A percentile compares a stretch with the other conserved stretches of the same genome.
Evolutionary conservation across 2,113 vertebrate species (phyloP).

Genomic region (Tachuris rubrigastra): DNA sequence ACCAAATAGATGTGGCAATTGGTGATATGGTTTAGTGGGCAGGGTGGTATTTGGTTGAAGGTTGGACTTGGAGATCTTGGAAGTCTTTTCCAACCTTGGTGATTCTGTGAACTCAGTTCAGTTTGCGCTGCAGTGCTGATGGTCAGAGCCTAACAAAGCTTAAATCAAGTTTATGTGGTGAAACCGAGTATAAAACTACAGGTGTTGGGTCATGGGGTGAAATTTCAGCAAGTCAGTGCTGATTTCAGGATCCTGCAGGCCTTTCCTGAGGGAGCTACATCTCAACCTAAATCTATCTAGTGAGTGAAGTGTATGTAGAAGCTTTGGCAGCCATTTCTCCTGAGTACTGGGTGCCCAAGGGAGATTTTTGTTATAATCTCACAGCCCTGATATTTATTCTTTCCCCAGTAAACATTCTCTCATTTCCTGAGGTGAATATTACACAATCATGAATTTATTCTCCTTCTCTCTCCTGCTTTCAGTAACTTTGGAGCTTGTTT

Average conservation of each 20-base stretch:
- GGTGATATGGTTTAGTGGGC: not conserved
- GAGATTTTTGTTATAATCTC: not conserved
- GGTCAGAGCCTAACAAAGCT: not conserved
- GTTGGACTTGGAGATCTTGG: not conserved
- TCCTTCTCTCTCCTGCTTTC: not conserved
- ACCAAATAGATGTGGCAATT: not conserved
- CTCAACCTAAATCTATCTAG: not conserved
- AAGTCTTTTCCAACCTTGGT: not conserved
- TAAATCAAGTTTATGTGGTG: fast-evolving
- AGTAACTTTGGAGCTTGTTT: not conserved
- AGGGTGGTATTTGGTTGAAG: not conserved
- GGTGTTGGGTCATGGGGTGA: too few species aligned
- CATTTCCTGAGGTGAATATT: not conserved
- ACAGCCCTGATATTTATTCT: not conserved
- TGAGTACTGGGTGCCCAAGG: not conserved
- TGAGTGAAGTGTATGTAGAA: not conserved
- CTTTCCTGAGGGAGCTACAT: not conserved
- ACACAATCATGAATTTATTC: not conserved
- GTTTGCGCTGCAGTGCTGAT: not conserved
- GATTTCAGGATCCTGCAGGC: not conserved
- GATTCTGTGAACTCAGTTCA: not conserved
- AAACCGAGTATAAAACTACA: not conserved
- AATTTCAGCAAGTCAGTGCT: not conserved
- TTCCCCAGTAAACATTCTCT: not conserved
- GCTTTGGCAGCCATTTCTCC: not conserved